Conservation (phyloP, 2,113 vertebrate species). For the Peromyscus leucopus region DNA sequence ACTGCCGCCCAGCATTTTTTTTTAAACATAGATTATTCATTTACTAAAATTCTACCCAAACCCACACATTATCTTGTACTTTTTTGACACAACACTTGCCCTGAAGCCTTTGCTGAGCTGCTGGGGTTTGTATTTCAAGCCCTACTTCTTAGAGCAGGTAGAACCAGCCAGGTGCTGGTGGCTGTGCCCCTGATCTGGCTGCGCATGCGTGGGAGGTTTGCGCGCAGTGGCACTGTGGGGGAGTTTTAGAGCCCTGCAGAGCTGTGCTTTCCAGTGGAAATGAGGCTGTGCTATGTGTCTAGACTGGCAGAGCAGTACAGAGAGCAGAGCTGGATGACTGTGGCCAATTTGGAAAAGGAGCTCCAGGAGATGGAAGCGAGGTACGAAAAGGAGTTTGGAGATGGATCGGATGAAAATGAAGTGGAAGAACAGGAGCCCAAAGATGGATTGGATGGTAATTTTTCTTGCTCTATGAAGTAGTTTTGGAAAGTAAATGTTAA, state of each 20-base stretch:
- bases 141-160: neutral
- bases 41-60: neutral
- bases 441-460: slow-evolving; percentile 82
- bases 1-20: neutral
- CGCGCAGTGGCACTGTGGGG: neutral
- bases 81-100: neutral
- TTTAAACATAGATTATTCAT: neutral
- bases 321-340: slow-evolving; percentile 97
- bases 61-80: neutral
- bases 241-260: neutral
- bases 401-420: slow-evolving; percentile 87
- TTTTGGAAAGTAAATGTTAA: neutral
- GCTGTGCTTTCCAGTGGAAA: neutral
- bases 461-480: neutral
- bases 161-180: neutral
- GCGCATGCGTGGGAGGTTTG: neutral
- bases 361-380: slow-evolving; percentile 96
- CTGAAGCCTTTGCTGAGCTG: neutral
- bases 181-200: neutral
- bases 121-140: slow-evolving; percentile 19
- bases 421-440: slow-evolving; percentile 82
- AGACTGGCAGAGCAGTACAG: slow-evolving; percentile 94
- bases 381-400: slow-evolving; percentile 96
- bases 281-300: slow-evolving; percentile 48
- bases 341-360: slow-evolving; percentile 95